Percentiles rank a stretch among this genome's conserved stretches.
Evolutionary conservation across 1,140 invertebrate genomes (phyloP).

Genomic region (Rhizoglyphus robini): DNA sequence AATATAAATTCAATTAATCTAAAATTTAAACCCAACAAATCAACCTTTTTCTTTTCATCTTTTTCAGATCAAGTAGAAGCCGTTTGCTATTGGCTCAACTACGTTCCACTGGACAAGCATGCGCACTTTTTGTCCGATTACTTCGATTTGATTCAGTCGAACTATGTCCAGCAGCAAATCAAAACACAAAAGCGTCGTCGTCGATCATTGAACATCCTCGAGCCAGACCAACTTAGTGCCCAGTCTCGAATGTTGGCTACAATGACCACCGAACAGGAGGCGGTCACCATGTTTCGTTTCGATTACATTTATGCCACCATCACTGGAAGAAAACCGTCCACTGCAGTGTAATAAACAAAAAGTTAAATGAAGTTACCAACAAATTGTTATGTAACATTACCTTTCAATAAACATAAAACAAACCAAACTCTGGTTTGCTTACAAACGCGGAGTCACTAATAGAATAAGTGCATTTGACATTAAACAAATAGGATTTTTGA

Average conservation of each 20-base stretch:
- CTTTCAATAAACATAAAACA: too few species aligned
- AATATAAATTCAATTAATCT: neutral
- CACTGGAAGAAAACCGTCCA: neutral
- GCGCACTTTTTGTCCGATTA: neutral
- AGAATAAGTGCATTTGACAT: too few species aligned
- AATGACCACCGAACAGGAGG: neutral
- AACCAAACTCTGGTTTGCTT: too few species aligned
- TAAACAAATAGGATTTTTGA: too few species aligned
- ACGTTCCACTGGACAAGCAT: neutral
- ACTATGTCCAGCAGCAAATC: neutral
- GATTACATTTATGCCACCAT: neutral
- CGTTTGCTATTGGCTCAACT: neutral
- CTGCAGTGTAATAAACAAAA: too few species aligned
- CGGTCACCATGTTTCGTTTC: neutral
- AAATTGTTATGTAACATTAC: too few species aligned
- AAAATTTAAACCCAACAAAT: neutral
- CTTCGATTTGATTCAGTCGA: neutral
- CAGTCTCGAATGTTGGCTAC: neutral
- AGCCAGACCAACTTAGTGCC: neutral
- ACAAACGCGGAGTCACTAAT: too few species aligned
- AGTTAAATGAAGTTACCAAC: too few species aligned
- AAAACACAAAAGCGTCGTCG: neutral
- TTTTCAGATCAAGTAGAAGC: neutral
- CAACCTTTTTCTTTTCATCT: neutral
- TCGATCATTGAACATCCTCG: neutral